Evolutionary conservation across 30 jellyfish, hydroid and myxozoan genomes (phyloP).

Genomic region (Aurelia sp.): DNA sequence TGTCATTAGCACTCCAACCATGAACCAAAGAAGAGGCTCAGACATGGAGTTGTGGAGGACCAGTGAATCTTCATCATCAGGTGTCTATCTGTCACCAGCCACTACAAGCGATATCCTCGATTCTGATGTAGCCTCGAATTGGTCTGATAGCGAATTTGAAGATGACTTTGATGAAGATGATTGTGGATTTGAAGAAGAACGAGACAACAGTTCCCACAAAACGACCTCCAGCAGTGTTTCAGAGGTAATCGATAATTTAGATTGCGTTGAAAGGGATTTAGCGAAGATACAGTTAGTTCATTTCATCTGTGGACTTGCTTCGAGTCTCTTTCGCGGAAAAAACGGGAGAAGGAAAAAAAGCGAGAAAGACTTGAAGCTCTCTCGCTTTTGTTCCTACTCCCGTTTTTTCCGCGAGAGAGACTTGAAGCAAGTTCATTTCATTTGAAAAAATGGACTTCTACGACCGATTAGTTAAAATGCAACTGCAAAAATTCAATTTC

Average conservation of each 20-base stretch:
- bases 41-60: constrained; percentile 47
- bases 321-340: no score
- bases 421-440: no score
- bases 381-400: no score
- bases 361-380: no score
- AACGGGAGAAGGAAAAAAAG: no score
- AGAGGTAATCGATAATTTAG: constrained; percentile 9
- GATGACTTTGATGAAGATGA: constrained; percentile 61
- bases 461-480: no score
- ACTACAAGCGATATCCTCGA: constrained; percentile 27
- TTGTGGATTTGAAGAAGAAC: not conserved
- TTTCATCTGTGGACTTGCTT: no score
- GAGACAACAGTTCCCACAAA: constrained; percentile 15
- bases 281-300: no score
- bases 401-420: no score
- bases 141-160: constrained; percentile 91
- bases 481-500: no score
- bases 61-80: constrained; percentile 23
- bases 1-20: constrained; percentile 3
- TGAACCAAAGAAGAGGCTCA: constrained; percentile 36
- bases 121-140: constrained; percentile 43
- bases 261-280: no score
- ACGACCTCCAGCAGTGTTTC: constrained; percentile 29
- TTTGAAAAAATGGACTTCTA: no score
- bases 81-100: constrained; percentile 65